These are phyloP conservation scores for Corythornis cristatus DNA, from an alignment of 2,113 vertebrate species.

Conservation along the genomic window DNA sequence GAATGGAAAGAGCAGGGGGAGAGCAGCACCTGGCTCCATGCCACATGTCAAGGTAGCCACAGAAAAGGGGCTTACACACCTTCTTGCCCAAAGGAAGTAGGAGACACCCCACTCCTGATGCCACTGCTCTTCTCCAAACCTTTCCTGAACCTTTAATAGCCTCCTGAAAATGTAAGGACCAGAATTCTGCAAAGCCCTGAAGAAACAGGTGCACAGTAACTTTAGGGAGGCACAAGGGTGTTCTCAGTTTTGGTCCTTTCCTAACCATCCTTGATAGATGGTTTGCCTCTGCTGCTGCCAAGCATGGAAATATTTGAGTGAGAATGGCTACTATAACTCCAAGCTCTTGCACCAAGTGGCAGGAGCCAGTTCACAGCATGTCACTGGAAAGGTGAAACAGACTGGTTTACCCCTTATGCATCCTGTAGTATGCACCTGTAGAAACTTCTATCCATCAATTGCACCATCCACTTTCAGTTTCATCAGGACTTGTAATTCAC, in stretches of 20 bases:
- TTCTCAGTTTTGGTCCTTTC: neutral
- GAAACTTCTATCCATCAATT: neutral
- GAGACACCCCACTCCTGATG: accelerated
- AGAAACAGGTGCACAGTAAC: accelerated
- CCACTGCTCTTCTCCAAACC: neutral
- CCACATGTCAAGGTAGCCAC: accelerated
- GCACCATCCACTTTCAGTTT: neutral
- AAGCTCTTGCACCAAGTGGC: neutral
- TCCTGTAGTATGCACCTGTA: neutral
- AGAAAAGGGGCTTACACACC: neutral
- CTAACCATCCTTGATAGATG: accelerated
- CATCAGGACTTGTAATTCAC: neutral
- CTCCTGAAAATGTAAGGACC: neutral
- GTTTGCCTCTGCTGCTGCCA: neutral
- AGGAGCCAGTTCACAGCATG: neutral
- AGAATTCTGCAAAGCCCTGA: neutral
- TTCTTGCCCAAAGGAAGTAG: neutral
- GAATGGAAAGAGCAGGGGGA: neutral
- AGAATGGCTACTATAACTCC: neutral
- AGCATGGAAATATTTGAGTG: neutral
- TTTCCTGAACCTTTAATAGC: neutral
- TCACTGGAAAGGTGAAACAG: neutral
- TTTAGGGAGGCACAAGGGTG: neutral
- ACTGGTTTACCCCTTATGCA: neutral
- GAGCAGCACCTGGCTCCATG: accelerated